Percentiles rank a stretch among this genome's conserved stretches.
These are phyloP conservation scores for Galago senegalensis DNA, from an alignment of 2,797 vertebrate genomes.

Conservation along the genomic window DNA sequence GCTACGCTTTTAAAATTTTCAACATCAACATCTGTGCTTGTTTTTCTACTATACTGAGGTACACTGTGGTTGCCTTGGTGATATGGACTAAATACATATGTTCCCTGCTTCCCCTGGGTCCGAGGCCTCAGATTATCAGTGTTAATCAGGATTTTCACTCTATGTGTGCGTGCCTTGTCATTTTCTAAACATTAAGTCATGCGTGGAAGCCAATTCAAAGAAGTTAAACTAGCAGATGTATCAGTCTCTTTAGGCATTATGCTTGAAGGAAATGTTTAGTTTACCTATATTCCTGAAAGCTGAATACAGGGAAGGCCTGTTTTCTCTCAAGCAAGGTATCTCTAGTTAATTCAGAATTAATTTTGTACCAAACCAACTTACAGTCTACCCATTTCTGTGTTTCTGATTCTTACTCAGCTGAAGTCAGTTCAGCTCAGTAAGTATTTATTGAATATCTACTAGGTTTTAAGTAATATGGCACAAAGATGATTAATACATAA, in stretches of 20 bases:
- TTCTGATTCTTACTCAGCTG: conserved; percentile 52
- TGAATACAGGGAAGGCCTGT: conserved; percentile 43
- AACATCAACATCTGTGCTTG: conserved; percentile 74
- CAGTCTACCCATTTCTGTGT: conserved; percentile 16
- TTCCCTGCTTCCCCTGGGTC: conserved; percentile 35
- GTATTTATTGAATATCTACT: conserved; percentile 40
- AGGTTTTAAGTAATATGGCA: conserved; percentile 21
- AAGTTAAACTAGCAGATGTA: conserved; percentile 51
- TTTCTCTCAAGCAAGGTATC: conserved; percentile 43
- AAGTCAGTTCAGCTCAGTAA: conserved; percentile 35
- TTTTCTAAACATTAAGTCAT: conserved; percentile 61
- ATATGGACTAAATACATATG: conserved; percentile 67
- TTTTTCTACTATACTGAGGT: conserved; percentile 71
- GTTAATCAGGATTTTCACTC: conserved; percentile 37
- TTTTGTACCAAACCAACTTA: conserved; percentile 61
- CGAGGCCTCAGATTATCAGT: conserved; percentile 44
- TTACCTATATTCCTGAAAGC: conserved; percentile 57
- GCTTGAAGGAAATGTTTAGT: conserved; percentile 51
- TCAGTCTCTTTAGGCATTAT: conserved; percentile 25
- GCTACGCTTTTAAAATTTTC: conserved; percentile 75
- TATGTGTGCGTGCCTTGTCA: background rate
- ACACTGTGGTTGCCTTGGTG: conserved; percentile 74
- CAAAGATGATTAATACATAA: conserved; percentile 58
- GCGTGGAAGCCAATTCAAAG: conserved; percentile 38
- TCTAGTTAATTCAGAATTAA: conserved; percentile 70